Evolutionary conservation across 2,797 vertebrate genomes (phyloP).

Genomic region (Podarcis siculus): DNA sequence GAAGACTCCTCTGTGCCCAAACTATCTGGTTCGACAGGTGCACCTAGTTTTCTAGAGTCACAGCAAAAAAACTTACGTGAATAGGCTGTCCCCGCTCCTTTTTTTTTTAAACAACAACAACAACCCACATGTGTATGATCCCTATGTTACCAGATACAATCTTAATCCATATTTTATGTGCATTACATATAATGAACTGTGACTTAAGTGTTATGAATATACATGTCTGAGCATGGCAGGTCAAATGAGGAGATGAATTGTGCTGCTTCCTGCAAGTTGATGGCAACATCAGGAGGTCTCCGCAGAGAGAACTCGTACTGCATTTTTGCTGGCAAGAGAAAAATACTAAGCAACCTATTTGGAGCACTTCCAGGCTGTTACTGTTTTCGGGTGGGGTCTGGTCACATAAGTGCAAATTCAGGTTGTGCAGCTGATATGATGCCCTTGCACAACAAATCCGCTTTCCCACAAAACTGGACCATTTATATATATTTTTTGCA

Average conservation of each 20-base stretch:
- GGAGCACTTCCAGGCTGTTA: too few species aligned
- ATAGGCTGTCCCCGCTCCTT: background rate
- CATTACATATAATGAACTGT: background rate
- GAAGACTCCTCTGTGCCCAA: background rate
- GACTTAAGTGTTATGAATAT: background rate
- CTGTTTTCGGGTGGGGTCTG: too few species aligned
- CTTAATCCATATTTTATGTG: background rate
- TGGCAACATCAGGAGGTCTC: background rate
- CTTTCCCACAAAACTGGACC: too few species aligned
- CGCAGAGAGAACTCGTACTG: background rate
- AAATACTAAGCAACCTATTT: conserved; percentile 15
- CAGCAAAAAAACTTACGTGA: background rate
- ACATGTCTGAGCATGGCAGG: background rate
- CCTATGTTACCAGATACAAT: background rate
- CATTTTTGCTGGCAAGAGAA: background rate
- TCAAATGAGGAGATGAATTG: background rate
- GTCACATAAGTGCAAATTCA: too few species aligned
- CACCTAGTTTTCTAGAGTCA: conserved; percentile 4
- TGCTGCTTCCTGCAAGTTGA: background rate
- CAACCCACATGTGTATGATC: too few species aligned
- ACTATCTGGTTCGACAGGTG: background rate
- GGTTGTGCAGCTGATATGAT: too few species aligned
- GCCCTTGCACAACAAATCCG: too few species aligned
- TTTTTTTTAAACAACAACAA: background rate
- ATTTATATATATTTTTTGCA: too few species aligned